A percentile compares a stretch with the other conserved stretches of the same genome.
Evolutionary conservation across 2,797 vertebrate genomes (phyloP).

Genomic region (Sylvia borin): DNA sequence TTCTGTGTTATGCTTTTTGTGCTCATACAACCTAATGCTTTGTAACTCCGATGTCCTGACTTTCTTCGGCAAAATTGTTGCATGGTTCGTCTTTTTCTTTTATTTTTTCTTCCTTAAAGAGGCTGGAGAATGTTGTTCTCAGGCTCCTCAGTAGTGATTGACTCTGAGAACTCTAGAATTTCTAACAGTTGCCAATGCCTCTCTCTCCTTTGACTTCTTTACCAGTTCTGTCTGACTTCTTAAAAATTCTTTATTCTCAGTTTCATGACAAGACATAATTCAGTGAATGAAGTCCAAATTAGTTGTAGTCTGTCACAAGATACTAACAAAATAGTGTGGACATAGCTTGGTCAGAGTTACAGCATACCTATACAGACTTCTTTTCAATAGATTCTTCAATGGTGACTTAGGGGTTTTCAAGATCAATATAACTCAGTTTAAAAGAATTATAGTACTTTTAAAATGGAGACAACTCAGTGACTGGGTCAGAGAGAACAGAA

Average conservation of each 20-base stretch:
- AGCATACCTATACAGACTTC: not conserved
- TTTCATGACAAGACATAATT: not conserved
- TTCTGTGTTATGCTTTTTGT: not conserved
- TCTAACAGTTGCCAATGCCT: not conserved
- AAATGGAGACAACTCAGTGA: not conserved
- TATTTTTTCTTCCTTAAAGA: not conserved
- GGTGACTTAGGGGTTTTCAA: not conserved
- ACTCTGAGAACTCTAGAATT: not conserved
- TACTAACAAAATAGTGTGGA: not conserved
- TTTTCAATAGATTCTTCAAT: not conserved
- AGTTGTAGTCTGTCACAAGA: not conserved
- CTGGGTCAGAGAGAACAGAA: not conserved
- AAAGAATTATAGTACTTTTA: not conserved
- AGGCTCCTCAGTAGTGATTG: fast-evolving
- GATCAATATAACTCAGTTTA: not conserved
- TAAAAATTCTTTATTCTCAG: not conserved
- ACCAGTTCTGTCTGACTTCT: not conserved
- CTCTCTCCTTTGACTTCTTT: not conserved
- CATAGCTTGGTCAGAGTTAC: not conserved
- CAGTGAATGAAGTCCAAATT: not conserved
- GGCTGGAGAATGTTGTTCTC: not conserved
- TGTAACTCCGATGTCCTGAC: not conserved
- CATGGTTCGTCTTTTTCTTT: not conserved
- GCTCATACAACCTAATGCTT: not conserved
- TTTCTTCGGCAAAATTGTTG: not conserved